A percentile compares a stretch with the other conserved stretches of the same genome.
phyloP scores from a whole-genome alignment of 2,797 vertebrate genomes.

The Rhinella marina region DNA sequence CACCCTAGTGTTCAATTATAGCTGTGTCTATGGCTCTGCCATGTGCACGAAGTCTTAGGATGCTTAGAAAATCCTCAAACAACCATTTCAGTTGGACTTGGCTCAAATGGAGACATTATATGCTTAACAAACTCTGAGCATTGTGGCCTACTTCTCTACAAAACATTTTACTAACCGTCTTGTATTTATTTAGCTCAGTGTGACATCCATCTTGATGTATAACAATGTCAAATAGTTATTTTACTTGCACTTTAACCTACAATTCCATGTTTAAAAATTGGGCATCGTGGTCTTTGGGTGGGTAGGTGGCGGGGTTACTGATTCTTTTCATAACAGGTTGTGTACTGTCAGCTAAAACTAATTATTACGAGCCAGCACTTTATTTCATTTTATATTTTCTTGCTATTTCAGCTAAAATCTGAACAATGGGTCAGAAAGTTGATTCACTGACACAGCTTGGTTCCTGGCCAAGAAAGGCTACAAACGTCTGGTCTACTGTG shows the following conservation, averaged over 20 bases:
- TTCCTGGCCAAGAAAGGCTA: background rate
- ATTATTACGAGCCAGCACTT: background rate
- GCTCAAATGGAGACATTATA: no score
- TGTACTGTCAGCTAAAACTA: background rate
- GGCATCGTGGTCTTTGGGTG: background rate
- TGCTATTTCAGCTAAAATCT: background rate
- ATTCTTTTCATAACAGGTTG: background rate
- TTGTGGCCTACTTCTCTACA: background rate
- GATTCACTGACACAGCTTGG: background rate
- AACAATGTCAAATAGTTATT: background rate
- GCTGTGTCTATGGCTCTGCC: no score
- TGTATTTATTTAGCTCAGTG: background rate
- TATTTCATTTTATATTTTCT: conserved; percentile 2
- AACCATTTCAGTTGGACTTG: no score
- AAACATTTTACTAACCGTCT: background rate
- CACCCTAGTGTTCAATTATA: no score
- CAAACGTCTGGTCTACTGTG: background rate
- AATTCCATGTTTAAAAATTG: background rate
- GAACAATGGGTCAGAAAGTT: background rate
- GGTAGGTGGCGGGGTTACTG: background rate
- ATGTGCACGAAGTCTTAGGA: no score
- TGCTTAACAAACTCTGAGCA: background rate
- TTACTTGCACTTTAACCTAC: background rate
- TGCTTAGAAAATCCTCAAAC: no score
- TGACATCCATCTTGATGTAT: background rate